Evolutionary conservation across 53 echinoderm and acorn worm genomes (phyloP), one percentile per base, ranked within the genome.

Genomic region (Glandiceps talaboti): DNA sequence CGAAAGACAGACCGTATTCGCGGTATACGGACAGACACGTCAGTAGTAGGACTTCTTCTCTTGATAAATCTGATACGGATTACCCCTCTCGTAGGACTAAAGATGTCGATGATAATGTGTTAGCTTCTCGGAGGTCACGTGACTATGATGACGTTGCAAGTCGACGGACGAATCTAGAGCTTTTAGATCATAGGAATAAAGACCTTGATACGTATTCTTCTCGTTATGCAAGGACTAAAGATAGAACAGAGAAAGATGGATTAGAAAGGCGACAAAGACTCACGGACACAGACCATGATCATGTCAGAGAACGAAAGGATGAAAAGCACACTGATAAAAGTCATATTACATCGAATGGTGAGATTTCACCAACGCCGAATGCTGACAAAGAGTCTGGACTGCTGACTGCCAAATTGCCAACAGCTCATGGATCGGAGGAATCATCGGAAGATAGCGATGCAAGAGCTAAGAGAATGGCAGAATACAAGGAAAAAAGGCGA

Each of bases 401-500:
- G 6, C 20, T 45, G 64, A 45, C 64, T 45, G 64, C 64, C 6
- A 45, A 45, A 45, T 20, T 6, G 6, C 6, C 6, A 45, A 45
- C 6, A 6, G 64, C 6, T 6, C 64, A 45, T 6, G 64, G 6
- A 20, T 45, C 64, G 64, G 6, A 93, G 0, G 93, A 93, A 29
- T 88, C 90, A 26, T 31, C 79, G 0, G 93, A 93, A 30, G 91
- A 91, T 76, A 79, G 85, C 0, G 91, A 91, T 80, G 45, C 91
- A 20, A 81, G 89, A 32, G 81, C 84, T 25, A 87, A 87, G 29
- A 82, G 94, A 25, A 91, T 99, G 29, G 89, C 93, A 1, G 84
- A 83, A 76, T 99, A 99, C 82, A 99, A 99, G 64, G 99, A 99
- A 84, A 88, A 97, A 81, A 87, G 99, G 82, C 83, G 94, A 75